Conservation (phyloP, 2,113 vertebrate genomes). For the Entomyzon cyanotis region DNA sequence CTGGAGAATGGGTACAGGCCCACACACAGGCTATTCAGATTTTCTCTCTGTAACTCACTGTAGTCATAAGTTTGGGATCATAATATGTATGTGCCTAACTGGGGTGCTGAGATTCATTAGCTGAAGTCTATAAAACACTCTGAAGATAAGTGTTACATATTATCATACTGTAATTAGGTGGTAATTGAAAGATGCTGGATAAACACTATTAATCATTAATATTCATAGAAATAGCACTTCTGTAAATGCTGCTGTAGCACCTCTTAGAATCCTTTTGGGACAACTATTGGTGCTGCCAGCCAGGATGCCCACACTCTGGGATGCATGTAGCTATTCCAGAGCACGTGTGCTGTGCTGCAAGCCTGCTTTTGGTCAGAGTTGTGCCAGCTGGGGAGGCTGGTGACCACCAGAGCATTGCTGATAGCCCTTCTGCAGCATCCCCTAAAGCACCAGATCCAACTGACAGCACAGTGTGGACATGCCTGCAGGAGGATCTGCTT, state of each 20-base stretch:
- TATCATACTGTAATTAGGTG: constrained; percentile 62
- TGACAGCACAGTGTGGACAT: background rate
- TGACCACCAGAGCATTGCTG: background rate
- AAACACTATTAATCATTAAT: constrained; percentile 64
- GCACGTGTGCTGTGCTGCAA: fast-evolving
- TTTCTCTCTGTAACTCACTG: background rate
- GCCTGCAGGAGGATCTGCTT: background rate
- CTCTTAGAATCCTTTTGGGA: background rate
- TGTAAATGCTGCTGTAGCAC: background rate
- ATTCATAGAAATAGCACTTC: constrained; percentile 51
- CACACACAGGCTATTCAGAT: background rate
- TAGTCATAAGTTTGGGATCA: background rate
- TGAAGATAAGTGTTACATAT: constrained; percentile 57
- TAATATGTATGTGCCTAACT: background rate
- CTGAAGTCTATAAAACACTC: constrained; percentile 52
- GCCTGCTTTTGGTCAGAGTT: background rate
- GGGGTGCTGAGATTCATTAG: constrained; percentile 46
- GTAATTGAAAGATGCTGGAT: constrained; percentile 68
- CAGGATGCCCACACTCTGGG: background rate
- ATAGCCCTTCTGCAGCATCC: background rate
- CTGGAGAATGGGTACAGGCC: background rate
- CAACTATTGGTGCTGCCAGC: background rate
- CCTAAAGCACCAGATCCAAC: background rate
- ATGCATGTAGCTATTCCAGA: background rate
- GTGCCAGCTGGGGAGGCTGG: background rate